phyloP scores from a whole-genome alignment of 2,888 invertebrate genomes.

The Drosophila testacea region DNA sequence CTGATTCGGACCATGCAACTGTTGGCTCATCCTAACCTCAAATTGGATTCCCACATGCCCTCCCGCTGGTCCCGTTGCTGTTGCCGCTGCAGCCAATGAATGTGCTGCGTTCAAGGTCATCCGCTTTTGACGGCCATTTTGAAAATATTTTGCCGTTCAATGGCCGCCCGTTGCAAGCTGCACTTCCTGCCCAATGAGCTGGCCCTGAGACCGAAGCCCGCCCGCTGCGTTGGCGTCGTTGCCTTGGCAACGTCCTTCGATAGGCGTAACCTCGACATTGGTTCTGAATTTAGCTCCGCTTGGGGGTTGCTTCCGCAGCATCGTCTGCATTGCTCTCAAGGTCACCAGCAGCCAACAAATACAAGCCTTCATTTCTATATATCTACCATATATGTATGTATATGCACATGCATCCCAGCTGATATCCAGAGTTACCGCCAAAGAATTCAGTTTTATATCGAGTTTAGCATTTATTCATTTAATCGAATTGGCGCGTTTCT shows the following conservation, averaged over 20 bases:
- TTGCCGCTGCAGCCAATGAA: constrained; percentile 64
- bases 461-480: constrained; percentile 5
- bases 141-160: constrained; percentile 61
- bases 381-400: constrained; percentile 4
- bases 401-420: constrained; percentile 44
- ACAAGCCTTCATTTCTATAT: neutral
- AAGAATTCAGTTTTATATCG: constrained; percentile 10
- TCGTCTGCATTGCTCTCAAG: constrained; percentile 45
- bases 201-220: constrained; percentile 57
- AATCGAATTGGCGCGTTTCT: constrained; percentile 28
- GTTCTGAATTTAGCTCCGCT: constrained; percentile 48
- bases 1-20: constrained; percentile 17
- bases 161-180: constrained; percentile 70
- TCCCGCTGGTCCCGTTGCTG: neutral
- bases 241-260: constrained; percentile 72
- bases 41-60: neutral
- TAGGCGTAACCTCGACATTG: constrained; percentile 83
- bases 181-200: constrained; percentile 76
- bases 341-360: constrained; percentile 25
- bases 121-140: constrained; percentile 74
- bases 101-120: constrained; percentile 77
- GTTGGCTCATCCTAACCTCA: constrained; percentile 6
- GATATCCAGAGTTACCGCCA: constrained; percentile 53
- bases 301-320: constrained; percentile 64
- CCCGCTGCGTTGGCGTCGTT: constrained; percentile 52